phyloP scores from a whole-genome alignment of 2,888 invertebrate genomes.

The Eristalis arbustorum region DNA sequence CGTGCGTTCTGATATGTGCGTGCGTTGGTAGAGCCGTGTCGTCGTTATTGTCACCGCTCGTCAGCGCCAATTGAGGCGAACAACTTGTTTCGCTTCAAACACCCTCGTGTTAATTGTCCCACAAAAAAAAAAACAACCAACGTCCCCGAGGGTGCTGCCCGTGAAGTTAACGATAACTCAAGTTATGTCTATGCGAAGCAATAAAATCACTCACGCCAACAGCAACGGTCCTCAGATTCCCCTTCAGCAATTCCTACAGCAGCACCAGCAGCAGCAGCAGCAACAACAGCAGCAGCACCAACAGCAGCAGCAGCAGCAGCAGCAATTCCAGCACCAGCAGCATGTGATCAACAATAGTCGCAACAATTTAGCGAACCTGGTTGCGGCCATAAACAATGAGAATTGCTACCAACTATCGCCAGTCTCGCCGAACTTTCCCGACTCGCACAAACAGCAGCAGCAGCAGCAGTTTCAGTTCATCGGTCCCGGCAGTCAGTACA shows the following conservation, averaged over 20 bases:
- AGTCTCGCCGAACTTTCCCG: slow-evolving; percentile 71
- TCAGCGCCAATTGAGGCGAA: slow-evolving; percentile 26
- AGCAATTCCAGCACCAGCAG: slow-evolving; percentile 70
- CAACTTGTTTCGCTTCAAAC: not conserved
- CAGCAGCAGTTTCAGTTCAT: slow-evolving; percentile 61
- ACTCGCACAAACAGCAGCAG: slow-evolving; percentile 60
- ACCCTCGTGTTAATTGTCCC: not conserved
- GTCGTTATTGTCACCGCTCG: slow-evolving; percentile 31
- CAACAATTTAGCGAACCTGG: slow-evolving; percentile 75
- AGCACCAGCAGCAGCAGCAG: slow-evolving; percentile 75
- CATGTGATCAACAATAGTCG: slow-evolving; percentile 76
- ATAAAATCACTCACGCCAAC: slow-evolving; percentile 75
- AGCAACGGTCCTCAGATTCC: slow-evolving; percentile 58
- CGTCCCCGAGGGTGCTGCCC: not conserved
- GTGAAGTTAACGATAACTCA: slow-evolving; percentile 1
- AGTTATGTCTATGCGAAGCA: slow-evolving; percentile 79
- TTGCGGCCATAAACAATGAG: slow-evolving; percentile 75
- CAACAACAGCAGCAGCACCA: slow-evolving; percentile 71
- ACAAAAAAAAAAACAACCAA: not conserved
- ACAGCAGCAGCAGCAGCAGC: slow-evolving; percentile 73
- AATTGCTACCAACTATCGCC: slow-evolving; percentile 76
- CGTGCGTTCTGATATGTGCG: slow-evolving; percentile 37
- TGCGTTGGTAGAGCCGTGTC: slow-evolving; percentile 22
- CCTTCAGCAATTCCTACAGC: slow-evolving; percentile 70
- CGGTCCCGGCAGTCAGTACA: slow-evolving; percentile 52